Conservation (phyloP, 2,113 vertebrate species). For the Lasiurus borealis region DNA sequence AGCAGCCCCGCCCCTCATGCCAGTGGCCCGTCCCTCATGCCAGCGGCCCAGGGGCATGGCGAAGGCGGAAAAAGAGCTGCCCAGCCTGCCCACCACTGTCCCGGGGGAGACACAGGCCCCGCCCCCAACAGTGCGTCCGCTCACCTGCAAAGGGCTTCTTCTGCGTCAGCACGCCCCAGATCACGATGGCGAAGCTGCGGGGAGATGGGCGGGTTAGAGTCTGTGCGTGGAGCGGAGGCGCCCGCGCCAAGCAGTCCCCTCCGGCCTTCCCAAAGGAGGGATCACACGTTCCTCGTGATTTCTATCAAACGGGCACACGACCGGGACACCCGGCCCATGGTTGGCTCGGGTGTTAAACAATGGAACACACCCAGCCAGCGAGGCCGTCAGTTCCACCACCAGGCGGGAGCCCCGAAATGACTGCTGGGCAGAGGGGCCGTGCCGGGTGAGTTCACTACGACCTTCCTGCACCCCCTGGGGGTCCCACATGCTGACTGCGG, state of each 20-base stretch:
- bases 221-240: accelerated
- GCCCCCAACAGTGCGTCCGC: neutral
- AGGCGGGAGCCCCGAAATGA: accelerated
- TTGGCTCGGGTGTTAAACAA: accelerated
- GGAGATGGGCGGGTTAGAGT: neutral
- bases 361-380: accelerated
- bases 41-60: too few relatives aligned
- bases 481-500: too few relatives aligned
- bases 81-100: accelerated
- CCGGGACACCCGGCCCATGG: accelerated
- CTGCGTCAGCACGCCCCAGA: constrained; percentile 98
- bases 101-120: accelerated
- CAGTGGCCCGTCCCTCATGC: too few relatives aligned
- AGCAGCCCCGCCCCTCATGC: neutral
- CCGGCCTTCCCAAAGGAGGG: accelerated
- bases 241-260: accelerated
- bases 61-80: neutral
- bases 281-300: accelerated
- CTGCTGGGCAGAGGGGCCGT: accelerated
- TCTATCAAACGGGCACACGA: too few relatives aligned
- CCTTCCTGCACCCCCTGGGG: neutral
- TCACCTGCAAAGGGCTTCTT: constrained; percentile 98
- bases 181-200: constrained; percentile 95
- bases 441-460: accelerated
- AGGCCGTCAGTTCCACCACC: accelerated